Percentiles rank a stretch among this genome's conserved stretches.
Evolutionary conservation across 2,888 invertebrate genomes (phyloP).

Genomic region (Leptodirus hochenwartii): DNA sequence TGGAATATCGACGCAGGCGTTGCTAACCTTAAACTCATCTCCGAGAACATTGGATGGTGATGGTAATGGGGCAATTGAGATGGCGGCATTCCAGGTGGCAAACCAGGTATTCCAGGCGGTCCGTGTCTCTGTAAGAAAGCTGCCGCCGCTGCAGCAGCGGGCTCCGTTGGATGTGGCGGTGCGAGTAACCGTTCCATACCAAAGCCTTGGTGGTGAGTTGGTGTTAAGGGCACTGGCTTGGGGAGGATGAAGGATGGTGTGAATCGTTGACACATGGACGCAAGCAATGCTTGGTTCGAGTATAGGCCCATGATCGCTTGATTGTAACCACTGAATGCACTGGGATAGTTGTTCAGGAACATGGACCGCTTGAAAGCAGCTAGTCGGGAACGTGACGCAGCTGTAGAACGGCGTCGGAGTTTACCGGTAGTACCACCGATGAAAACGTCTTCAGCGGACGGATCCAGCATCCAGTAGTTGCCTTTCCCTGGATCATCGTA

Average conservation of each 20-base stretch:
- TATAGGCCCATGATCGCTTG: conserved; percentile 36
- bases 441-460: conserved; percentile 93
- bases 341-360: conserved; percentile 38
- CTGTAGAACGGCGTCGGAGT: conserved; percentile 74
- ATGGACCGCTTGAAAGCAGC: conserved; percentile 78
- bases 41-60: conserved; percentile 12
- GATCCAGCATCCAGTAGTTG: conserved; percentile 99
- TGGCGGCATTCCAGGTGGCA: conserved; percentile 16
- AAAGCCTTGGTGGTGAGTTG: conserved; percentile 27
- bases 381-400: conserved; percentile 71
- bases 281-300: conserved; percentile 34
- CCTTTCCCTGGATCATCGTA: conserved; percentile 99
- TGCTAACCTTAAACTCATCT: too few relatives aligned
- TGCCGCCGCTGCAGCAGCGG: conserved; percentile 12
- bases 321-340: conserved; percentile 28
- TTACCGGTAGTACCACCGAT: conserved; percentile 98
- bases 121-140: conserved; percentile 10
- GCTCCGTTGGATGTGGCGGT: conserved; percentile 24
- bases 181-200: conserved; percentile 24
- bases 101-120: conserved; percentile 28
- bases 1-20: too few relatives aligned
- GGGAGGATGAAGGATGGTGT: conserved; percentile 34
- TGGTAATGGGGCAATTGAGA: background rate
- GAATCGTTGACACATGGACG: conserved; percentile 47
- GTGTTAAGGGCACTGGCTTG: conserved; percentile 34